phyloP scores from a whole-genome alignment of 2,797 vertebrate genomes.

The Halcyon chelicuti region DNA sequence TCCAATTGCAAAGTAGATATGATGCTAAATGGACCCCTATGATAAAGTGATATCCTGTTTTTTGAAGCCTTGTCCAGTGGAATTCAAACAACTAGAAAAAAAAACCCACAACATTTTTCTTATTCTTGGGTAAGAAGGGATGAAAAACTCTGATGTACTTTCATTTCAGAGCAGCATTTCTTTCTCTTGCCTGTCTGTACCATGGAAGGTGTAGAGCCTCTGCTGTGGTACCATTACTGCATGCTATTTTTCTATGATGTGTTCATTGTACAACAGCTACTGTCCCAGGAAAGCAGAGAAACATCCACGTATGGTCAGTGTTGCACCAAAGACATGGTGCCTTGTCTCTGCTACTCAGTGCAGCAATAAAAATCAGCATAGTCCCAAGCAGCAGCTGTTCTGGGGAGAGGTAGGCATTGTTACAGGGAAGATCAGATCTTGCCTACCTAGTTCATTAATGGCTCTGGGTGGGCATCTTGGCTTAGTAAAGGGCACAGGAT shows the following conservation, averaged over 20 bases:
- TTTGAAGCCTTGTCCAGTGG: background rate
- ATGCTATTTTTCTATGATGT: background rate
- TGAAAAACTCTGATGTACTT: background rate
- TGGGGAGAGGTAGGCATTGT: background rate
- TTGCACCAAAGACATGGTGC: background rate
- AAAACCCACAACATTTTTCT: background rate
- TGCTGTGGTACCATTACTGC: background rate
- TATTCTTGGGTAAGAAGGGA: background rate
- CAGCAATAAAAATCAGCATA: background rate
- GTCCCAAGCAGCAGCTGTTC: background rate
- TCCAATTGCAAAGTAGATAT: background rate
- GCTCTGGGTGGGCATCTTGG: background rate
- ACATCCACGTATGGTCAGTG: accelerated
- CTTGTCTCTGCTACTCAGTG: background rate
- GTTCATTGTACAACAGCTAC: background rate
- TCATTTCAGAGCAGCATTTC: background rate
- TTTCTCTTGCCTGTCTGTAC: background rate
- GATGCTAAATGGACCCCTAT: background rate
- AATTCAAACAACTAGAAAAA: background rate
- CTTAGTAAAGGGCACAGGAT: background rate
- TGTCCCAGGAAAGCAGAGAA: background rate
- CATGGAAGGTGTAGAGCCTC: background rate
- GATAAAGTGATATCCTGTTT: background rate
- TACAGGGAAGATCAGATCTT: background rate
- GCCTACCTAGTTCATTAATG: too few species aligned